These are phyloP conservation scores for Halichoeres trimaculatus DNA, from an alignment of 2,113 vertebrate species.

Conservation along the genomic window DNA sequence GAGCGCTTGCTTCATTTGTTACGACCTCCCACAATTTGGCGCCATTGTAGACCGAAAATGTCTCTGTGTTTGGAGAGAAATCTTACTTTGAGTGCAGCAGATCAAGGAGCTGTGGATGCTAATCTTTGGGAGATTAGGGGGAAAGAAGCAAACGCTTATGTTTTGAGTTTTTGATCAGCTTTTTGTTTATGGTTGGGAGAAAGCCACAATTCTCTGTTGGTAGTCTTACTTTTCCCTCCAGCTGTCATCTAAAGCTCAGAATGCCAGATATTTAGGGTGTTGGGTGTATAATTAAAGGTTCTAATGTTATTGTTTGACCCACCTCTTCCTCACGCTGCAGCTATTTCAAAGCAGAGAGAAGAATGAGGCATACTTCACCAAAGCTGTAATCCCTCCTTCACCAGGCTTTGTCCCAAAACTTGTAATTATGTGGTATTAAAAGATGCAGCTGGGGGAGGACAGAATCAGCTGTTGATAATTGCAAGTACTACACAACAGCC, in stretches of 20 bases:
- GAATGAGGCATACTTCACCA: conserved; percentile 39
- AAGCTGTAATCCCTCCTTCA: conserved; percentile 58
- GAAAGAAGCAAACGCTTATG: background rate
- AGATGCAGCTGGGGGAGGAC: conserved; percentile 90
- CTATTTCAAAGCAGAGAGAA: conserved; percentile 29
- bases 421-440: conserved; percentile 94
- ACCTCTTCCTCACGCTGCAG: conserved; percentile 11
- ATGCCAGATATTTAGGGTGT: background rate
- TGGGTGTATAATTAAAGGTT: background rate
- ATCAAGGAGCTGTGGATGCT: conserved; percentile 5
- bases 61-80: conserved; percentile 34
- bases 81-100: conserved; percentile 17
- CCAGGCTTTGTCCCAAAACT: conserved; percentile 80
- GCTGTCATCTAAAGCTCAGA: background rate
- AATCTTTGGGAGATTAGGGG: background rate
- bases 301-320: background rate
- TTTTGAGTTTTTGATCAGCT: conserved; percentile 12
- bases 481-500: conserved; percentile 92
- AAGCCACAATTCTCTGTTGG: background rate
- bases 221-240: background rate
- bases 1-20: conserved; percentile 55
- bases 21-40: conserved; percentile 72
- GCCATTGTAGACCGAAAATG: conserved; percentile 39
- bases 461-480: conserved; percentile 98
- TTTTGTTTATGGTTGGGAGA: background rate